These are phyloP conservation scores for Phenganax subtilis DNA, from an alignment of 92 coral and sea anemone genomes.

Conservation along the genomic window DNA sequence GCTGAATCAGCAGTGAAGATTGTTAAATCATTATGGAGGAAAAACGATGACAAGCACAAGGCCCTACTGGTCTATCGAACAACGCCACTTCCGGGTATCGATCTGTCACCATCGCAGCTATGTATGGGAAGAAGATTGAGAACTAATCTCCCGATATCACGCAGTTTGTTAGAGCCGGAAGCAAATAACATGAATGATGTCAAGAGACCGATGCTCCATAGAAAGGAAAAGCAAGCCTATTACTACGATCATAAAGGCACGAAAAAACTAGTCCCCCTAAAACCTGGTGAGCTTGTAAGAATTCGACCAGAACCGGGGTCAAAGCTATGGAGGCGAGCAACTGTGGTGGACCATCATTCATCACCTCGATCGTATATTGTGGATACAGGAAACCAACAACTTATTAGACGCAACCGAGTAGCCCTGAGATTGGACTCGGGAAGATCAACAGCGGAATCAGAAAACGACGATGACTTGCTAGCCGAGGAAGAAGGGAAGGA, in stretches of 20 bases:
- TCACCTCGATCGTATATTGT: too few relatives aligned
- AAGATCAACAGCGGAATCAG: neutral
- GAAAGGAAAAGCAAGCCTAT: slow-evolving; percentile 8
- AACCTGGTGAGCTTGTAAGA: too few relatives aligned
- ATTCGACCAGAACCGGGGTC: too few relatives aligned
- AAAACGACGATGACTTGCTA: neutral
- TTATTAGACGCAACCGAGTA: too few relatives aligned
- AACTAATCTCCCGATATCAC: slow-evolving; percentile 45
- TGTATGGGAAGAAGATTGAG: slow-evolving; percentile 43
- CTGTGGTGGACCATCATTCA: too few relatives aligned
- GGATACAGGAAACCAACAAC: too few relatives aligned
- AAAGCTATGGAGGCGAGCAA: too few relatives aligned
- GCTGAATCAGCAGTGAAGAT: slow-evolving; percentile 46
- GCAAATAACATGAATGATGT: slow-evolving; percentile 29
- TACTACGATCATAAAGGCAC: too few relatives aligned
- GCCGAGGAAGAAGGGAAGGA: neutral
- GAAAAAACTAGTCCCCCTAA: too few relatives aligned
- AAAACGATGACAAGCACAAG: slow-evolving; percentile 50
- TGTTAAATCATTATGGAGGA: slow-evolving; percentile 35
- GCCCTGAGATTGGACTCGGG: too few relatives aligned
- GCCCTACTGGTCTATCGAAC: slow-evolving; percentile 45
- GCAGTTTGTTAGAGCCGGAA: slow-evolving; percentile 9
- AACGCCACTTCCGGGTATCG: slow-evolving; percentile 51
- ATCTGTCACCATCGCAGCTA: slow-evolving; percentile 49
- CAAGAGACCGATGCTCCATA: slow-evolving; percentile 28